Evolutionary conservation across 2,888 invertebrate genomes (phyloP).

Genomic region (Lordiphosa andalusiaca): DNA sequence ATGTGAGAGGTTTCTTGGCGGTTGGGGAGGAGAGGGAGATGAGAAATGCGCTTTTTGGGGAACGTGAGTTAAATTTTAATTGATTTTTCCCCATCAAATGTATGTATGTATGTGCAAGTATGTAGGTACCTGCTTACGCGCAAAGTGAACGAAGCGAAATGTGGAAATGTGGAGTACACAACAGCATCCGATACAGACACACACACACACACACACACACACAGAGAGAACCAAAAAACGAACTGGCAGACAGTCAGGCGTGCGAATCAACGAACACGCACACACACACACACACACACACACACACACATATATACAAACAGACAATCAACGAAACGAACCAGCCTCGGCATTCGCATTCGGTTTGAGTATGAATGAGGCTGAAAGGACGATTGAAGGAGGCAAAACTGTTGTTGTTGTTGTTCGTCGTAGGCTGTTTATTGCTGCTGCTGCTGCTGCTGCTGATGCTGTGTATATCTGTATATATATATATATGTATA

Average conservation of each 20-base stretch:
- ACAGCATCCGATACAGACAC: conserved; percentile 29
- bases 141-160: conserved; percentile 54
- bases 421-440: conserved; percentile 63
- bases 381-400: conserved; percentile 69
- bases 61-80: conserved; percentile 69
- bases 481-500: conserved; percentile 31
- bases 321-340: conserved; percentile 31
- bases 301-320: conserved; percentile 5
- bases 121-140: conserved; percentile 44
- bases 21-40: background rate
- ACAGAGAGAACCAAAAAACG: conserved; percentile 27
- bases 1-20: conserved; percentile 6
- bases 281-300: conserved; percentile 6
- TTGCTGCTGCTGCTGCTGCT: conserved; percentile 48
- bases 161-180: conserved; percentile 55
- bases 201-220: conserved; percentile 25
- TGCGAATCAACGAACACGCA: conserved; percentile 49
- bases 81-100: conserved; percentile 64
- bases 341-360: conserved; percentile 42
- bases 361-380: conserved; percentile 62
- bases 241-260: conserved; percentile 67
- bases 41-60: conserved; percentile 13
- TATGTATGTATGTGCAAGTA: conserved; percentile 19
- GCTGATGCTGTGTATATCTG: conserved; percentile 36
- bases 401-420: conserved; percentile 46